Conservation (phyloP, 1,140 invertebrate species). For the Rhagoletis pomonella region DNA sequence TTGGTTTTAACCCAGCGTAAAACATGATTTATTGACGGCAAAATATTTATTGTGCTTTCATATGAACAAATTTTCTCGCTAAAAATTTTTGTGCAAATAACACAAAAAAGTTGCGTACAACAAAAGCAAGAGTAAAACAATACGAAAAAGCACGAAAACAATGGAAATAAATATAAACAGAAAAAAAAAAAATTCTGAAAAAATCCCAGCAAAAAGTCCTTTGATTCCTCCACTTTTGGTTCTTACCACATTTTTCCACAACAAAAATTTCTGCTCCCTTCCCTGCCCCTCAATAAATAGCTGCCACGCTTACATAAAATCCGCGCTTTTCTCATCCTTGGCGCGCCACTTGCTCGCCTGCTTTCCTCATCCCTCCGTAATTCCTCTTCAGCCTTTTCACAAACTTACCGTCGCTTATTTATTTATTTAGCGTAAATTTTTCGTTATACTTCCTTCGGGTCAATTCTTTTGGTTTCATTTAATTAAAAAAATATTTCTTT, state of each 20-base stretch:
- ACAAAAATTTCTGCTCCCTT: not conserved
- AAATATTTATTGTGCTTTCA: conserved; percentile 73
- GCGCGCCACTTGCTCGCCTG: not conserved
- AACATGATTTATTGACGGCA: conserved; percentile 73
- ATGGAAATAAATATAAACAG: conserved; percentile 8
- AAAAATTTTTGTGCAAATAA: conserved; percentile 23
- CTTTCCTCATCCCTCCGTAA: not conserved
- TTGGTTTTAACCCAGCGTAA: conserved; percentile 30
- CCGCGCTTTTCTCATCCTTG: not conserved
- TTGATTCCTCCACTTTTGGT: not conserved
- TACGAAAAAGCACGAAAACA: conserved; percentile 2
- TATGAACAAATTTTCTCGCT: conserved; percentile 49
- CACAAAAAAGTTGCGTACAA: conserved; percentile 18
- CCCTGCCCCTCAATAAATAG: not conserved
- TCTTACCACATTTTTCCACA: conserved; percentile 4
- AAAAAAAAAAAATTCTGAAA: not conserved
- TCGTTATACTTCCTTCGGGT: conserved; percentile 72
- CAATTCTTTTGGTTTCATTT: conserved; percentile 74
- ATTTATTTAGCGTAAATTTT: conserved; percentile 60
- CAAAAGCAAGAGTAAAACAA: conserved; percentile 18
- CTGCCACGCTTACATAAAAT: not conserved
- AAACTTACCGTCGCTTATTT: conserved; percentile 45
- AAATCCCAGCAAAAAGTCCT: conserved; percentile 21
- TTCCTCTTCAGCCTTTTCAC: not conserved
- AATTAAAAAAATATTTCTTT: conserved; percentile 70